phyloP scores from a whole-genome alignment of 23 tunicate genomes.

The Styela plicata region DNA sequence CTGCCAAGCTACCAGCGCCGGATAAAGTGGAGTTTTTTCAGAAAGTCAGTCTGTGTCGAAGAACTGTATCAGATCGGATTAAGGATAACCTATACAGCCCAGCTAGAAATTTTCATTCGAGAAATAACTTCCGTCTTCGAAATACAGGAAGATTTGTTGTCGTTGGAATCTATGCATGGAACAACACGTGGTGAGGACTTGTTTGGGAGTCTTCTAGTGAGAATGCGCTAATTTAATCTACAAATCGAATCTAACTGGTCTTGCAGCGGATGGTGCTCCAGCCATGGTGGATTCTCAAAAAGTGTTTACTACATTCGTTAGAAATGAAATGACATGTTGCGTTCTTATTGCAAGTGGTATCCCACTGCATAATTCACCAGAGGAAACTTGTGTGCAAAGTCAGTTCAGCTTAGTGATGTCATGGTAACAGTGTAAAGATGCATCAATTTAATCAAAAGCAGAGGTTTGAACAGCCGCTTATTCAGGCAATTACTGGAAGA shows the following conservation, averaged over 20 bases:
- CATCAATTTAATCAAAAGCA: too few relatives aligned
- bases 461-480: too few relatives aligned
- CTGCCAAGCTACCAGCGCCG: too few relatives aligned
- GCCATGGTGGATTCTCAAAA: conserved; percentile 29
- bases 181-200: conserved; percentile 33
- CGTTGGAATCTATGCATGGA: conserved; percentile 37
- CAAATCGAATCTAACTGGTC: conserved; percentile 14
- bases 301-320: conserved; percentile 36
- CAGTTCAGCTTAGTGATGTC: too few relatives aligned
- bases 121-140: conserved; percentile 29
- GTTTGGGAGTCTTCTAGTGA: conserved; percentile 1
- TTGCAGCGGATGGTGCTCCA: conserved; percentile 37
- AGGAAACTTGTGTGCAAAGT: conserved; percentile 2
- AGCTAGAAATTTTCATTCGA: conserved; percentile 18
- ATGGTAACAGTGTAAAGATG: too few relatives aligned
- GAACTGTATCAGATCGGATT: conserved; percentile 74
- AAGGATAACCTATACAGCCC: conserved; percentile 21
- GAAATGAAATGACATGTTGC: conserved; percentile 56
- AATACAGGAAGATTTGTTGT: conserved; percentile 35
- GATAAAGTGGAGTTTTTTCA: conserved; percentile 56
- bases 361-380: background rate
- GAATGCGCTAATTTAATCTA: conserved; percentile 32
- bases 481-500: too few relatives aligned
- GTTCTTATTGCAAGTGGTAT: conserved; percentile 28
- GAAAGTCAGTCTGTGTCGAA: conserved; percentile 64